A percentile compares a stretch with the other conserved stretches of the same genome.
Evolutionary conservation across 2,888 invertebrate species (phyloP).

Genomic region (Ophion slaviceki): DNA sequence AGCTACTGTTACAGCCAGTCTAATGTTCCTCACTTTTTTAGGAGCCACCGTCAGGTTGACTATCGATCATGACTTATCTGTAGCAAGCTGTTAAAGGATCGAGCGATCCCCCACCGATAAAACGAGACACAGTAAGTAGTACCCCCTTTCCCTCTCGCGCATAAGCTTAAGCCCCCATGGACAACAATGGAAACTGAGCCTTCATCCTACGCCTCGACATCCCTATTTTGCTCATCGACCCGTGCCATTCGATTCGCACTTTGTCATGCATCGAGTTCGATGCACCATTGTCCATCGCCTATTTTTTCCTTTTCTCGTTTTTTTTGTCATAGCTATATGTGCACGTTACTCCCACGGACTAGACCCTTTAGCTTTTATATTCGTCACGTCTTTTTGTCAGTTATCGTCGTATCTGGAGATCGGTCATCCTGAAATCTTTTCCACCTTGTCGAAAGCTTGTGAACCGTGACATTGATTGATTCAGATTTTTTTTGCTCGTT

Average conservation of each 20-base stretch:
- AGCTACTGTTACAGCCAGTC: not conserved
- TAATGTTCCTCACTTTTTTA: conserved; percentile 62
- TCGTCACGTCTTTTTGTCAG: conserved; percentile 19
- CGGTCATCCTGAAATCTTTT: conserved; percentile 33
- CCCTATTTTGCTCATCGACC: conserved; percentile 66
- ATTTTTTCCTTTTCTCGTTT: not conserved
- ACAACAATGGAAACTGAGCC: conserved; percentile 77
- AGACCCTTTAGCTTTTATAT: conserved; percentile 29
- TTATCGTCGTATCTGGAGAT: conserved; percentile 38
- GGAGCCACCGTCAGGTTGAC: conserved; percentile 70
- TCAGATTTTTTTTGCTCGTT: conserved; percentile 1
- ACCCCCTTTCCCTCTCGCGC: conserved; percentile 68
- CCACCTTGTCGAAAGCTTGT: conserved; percentile 13
- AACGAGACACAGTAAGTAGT: conserved; percentile 58
- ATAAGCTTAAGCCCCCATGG: conserved; percentile 77
- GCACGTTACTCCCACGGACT: not conserved
- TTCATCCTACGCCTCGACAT: conserved; percentile 57
- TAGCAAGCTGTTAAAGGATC: conserved; percentile 71
- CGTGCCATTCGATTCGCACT: conserved; percentile 73
- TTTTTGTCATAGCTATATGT: conserved; percentile 42
- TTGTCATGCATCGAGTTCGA: conserved; percentile 73
- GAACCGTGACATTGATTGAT: conserved; percentile 23
- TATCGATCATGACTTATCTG: conserved; percentile 80
- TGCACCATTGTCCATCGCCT: conserved; percentile 58
- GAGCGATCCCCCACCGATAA: conserved; percentile 70